phyloP scores from a whole-genome alignment of 2,113 vertebrate species.

The Haemorhous mexicanus region DNA sequence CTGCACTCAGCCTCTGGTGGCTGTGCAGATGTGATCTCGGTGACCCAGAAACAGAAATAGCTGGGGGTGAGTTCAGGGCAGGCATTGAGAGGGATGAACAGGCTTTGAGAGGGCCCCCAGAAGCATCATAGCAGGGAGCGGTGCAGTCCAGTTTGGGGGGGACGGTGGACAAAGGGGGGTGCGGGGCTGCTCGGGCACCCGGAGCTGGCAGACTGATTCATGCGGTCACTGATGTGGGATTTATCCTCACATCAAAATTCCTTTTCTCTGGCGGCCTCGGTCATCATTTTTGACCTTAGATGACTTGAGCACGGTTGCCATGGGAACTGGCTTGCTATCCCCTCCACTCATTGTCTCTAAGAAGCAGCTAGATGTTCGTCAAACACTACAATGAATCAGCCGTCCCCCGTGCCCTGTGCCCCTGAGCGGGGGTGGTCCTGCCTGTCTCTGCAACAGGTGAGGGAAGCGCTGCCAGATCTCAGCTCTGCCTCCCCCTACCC shows the following conservation, averaged over 20 bases:
- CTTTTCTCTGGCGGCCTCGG: not conserved
- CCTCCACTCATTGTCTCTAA: rapidly evolving
- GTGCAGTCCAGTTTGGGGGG: not conserved
- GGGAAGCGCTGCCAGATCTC: not conserved
- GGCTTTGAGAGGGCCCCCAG: not conserved
- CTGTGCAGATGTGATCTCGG: not conserved
- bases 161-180: rapidly evolving
- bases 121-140: rapidly evolving
- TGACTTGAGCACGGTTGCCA: not conserved
- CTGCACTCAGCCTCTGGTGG: not conserved
- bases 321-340: not conserved
- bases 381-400: rapidly evolving
- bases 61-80: not conserved
- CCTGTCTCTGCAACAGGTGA: not conserved
- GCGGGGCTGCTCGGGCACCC: not conserved
- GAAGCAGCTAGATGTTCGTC: not conserved
- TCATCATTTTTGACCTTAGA: conserved; percentile 15
- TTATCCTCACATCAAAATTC: not conserved
- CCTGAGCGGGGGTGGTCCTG: not conserved
- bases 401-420: not conserved
- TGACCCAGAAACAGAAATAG: conserved; percentile 25
- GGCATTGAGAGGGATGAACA: not conserved
- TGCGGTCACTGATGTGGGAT: not conserved
- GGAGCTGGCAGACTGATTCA: not conserved
- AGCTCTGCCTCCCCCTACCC: not conserved